phyloP scores from a whole-genome alignment of 2,888 invertebrate species.

The Folsomia manolachei region DNA sequence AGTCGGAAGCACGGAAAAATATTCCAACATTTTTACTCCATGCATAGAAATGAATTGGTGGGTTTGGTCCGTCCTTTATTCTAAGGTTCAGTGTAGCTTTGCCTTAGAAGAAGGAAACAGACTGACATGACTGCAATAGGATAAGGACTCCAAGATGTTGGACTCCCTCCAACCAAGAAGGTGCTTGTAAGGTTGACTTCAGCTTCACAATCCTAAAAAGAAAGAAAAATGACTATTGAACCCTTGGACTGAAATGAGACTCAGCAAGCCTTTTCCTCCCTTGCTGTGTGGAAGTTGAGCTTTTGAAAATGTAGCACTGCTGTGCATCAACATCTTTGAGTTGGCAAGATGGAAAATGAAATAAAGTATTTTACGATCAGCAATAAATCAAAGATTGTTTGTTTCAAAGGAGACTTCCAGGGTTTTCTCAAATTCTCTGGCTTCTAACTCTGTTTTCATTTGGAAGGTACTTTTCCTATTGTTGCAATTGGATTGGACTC shows the following conservation, averaged over 20 bases:
- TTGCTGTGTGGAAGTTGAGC: not conserved
- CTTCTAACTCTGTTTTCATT: too few relatives aligned
- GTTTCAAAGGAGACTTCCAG: not conserved
- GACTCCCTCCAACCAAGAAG: not conserved
- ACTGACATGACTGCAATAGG: not conserved
- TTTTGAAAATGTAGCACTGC: too few relatives aligned
- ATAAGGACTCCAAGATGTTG: not conserved
- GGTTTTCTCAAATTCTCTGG: constrained; percentile 11
- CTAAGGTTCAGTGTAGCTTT: too few relatives aligned
- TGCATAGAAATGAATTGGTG: too few relatives aligned
- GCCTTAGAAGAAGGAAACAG: too few relatives aligned
- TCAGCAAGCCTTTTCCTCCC: not conserved
- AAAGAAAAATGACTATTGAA: constrained; percentile 6
- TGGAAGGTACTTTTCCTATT: too few relatives aligned
- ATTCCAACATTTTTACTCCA: too few relatives aligned
- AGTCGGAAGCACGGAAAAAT: too few relatives aligned
- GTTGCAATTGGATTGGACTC: too few relatives aligned
- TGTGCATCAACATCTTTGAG: not conserved
- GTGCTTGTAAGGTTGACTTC: not conserved
- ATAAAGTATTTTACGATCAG: constrained; percentile 38
- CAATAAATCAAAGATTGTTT: constrained; percentile 40
- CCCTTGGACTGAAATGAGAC: not conserved
- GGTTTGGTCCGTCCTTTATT: too few relatives aligned
- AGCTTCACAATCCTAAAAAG: not conserved
- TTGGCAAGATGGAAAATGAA: constrained; percentile 25